A percentile compares a stretch with the other conserved stretches of the same genome.
Evolutionary conservation across 1,140 invertebrate species (phyloP).

Genomic region (Archivesica marissinica): DNA sequence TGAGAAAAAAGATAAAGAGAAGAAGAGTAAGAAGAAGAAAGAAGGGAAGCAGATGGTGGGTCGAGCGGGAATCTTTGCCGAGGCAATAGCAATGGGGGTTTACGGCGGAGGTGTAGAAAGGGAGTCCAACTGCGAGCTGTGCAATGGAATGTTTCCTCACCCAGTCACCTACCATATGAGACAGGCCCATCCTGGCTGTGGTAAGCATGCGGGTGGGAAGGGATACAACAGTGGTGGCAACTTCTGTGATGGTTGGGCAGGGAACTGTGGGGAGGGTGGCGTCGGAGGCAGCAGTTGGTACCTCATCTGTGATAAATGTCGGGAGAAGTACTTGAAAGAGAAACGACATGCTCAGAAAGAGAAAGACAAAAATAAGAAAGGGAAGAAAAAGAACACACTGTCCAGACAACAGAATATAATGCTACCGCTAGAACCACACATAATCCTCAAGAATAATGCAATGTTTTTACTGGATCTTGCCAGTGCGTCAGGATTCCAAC

Average conservation of each 20-base stretch:
- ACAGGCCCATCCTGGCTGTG: conserved; percentile 94
- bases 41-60: conserved; percentile 84
- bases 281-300: conserved; percentile 95
- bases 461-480: conserved; percentile 96
- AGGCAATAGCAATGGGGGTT: conserved; percentile 72
- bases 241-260: conserved; percentile 94
- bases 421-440: conserved; percentile 87
- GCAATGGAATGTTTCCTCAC: conserved; percentile 89
- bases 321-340: conserved; percentile 91
- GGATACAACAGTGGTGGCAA: conserved; percentile 94
- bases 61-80: conserved; percentile 70
- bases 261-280: conserved; percentile 94
- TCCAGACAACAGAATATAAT: conserved; percentile 77
- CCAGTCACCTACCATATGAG: conserved; percentile 97
- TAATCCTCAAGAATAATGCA: conserved; percentile 96
- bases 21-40: conserved; percentile 81
- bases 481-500: conserved; percentile 86
- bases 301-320: conserved; percentile 94
- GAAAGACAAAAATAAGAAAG: conserved; percentile 82
- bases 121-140: conserved; percentile 93
- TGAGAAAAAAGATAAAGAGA: conserved; percentile 82
- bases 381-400: conserved; percentile 79
- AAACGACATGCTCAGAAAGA: conserved; percentile 84
- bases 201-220: conserved; percentile 92
- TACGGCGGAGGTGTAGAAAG: conserved; percentile 78